Base-by-base conservation (phyloP, 1,140 invertebrate genomes). In the Eufriesea mexicana region DNA sequence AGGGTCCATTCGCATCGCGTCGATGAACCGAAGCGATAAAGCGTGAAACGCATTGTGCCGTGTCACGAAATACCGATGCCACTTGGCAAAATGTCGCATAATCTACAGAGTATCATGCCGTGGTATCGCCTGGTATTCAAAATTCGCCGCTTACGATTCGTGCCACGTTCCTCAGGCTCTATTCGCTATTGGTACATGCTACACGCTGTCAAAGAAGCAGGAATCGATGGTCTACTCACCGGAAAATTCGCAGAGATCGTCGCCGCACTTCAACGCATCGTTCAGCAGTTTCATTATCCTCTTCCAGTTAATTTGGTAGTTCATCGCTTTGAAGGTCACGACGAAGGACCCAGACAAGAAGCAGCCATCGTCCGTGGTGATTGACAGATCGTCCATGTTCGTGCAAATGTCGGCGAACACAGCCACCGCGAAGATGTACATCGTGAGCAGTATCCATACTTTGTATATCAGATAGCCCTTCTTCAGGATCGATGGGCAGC, bases 321-420 rank as follows among this genome's bases (percentile, higher is more conserved):
- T 86, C 49, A 92, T 87, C 25, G 85, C 47, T 71, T 90, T 91
- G 67, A 88, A 88, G 10, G 89, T 71, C 14, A 92, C 81, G 1
- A 91, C 85, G 4, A 79, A 14, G 45, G 89, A 85, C 10, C 89
- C 89, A 12, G 85, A 86, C n/a, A 91, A 83, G 25, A 90, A 83
- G 68, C 91, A 92, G 7, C 90, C 90, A 23, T 89, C 85, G 61
- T 92, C 90, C 62, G 89, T 92, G 54, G 89, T 81, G 42, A 91
- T 87, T 49, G 85, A 77, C 42, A 92, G 66, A 42, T 92, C 74
- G 23, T 89, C 80, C n/a, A 84, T 71, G 59, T 80, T 85, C 55
- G 35, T 5, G 20, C 25, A 88, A 28, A 88, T 75, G 20, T 90
- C 89, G 12, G 79, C 72, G 23, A 85, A 71, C 0, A 90, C 5